Percentiles rank a stretch among this genome's conserved stretches.
Evolutionary conservation across 1,140 invertebrate genomes (phyloP).

Genomic region (Eriocheir sinensis): DNA sequence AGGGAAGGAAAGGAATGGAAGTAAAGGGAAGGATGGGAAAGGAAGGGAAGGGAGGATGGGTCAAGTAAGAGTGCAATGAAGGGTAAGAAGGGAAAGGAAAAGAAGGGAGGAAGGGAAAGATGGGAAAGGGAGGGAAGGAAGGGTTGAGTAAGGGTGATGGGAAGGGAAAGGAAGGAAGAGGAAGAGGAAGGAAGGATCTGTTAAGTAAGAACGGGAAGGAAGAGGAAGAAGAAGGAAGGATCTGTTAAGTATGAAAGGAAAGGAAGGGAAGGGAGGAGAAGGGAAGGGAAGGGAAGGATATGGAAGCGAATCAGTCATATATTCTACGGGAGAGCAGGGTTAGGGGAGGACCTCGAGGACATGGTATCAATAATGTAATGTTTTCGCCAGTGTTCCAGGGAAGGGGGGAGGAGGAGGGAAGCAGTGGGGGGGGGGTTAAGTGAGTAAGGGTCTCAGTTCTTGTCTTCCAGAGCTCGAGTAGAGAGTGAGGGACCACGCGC

Average conservation of each 20-base stretch:
- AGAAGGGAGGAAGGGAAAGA: background rate
- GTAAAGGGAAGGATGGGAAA: no score
- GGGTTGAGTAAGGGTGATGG: background rate
- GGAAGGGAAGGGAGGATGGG: no score
- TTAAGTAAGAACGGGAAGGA: no score
- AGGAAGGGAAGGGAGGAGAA: background rate
- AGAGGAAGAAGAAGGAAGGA: no score
- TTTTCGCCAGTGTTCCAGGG: conserved; percentile 1
- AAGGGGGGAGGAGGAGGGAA: background rate
- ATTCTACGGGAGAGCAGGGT: no score
- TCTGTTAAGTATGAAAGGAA: background rate
- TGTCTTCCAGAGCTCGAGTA: background rate
- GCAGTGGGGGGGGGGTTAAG: background rate
- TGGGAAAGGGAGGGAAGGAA: background rate
- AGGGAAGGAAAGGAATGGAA: no score
- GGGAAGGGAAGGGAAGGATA: background rate
- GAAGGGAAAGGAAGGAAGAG: background rate
- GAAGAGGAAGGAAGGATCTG: background rate
- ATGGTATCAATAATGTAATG: conserved; percentile 16
- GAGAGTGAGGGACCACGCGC: background rate
- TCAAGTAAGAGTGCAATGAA: no score
- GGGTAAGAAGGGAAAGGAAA: background rate
- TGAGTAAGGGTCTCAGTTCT: background rate
- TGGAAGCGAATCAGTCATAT: no score
- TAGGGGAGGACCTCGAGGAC: background rate